A percentile compares a stretch with the other conserved stretches of the same genome.
Evolutionary conservation across 2,888 invertebrate species (phyloP).

Genomic region (Stenodema calcarata): DNA sequence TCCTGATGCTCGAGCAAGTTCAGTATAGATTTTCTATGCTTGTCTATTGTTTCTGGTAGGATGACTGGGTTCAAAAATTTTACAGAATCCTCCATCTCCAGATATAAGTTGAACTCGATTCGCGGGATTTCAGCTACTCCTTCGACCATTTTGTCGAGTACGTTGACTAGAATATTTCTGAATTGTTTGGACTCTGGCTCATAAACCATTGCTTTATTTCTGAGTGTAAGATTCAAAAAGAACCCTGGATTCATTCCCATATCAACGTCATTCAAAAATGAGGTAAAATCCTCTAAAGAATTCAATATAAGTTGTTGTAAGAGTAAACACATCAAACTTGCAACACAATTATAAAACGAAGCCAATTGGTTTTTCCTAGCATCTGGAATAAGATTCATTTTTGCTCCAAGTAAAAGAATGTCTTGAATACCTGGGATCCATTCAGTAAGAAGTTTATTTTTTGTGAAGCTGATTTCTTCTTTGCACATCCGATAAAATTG

Average conservation of each 20-base stretch:
- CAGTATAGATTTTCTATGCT: conserved; percentile 69
- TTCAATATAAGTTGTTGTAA: conserved; percentile 80
- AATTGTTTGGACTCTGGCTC: conserved; percentile 80
- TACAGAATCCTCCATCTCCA: conserved; percentile 65
- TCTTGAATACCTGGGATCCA: conserved; percentile 72
- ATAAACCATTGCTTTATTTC: conserved; percentile 71
- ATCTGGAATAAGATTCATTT: conserved; percentile 63
- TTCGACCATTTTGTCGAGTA: conserved; percentile 77
- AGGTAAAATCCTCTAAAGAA: conserved; percentile 78
- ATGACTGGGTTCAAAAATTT: conserved; percentile 68
- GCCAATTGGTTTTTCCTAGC: conserved; percentile 74
- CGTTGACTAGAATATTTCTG: conserved; percentile 71
- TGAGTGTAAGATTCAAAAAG: conserved; percentile 67
- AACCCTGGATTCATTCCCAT: conserved; percentile 68
- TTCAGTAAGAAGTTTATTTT: conserved; percentile 69
- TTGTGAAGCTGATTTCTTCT: conserved; percentile 69
- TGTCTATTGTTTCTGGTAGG: conserved; percentile 71
- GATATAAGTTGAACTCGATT: conserved; percentile 79
- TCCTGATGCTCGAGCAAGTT: conserved; percentile 74
- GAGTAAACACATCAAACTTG: conserved; percentile 86
- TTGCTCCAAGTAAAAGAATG: conserved; percentile 18
- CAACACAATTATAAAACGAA: conserved; percentile 84
- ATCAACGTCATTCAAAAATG: conserved; percentile 67
- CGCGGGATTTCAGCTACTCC: conserved; percentile 76
- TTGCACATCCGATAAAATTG: conserved; percentile 31